Evolutionary conservation across 2,888 invertebrate species (phyloP), one percentile per base, ranked within the genome.

Genomic region (Herminia tarsipennalis): DNA sequence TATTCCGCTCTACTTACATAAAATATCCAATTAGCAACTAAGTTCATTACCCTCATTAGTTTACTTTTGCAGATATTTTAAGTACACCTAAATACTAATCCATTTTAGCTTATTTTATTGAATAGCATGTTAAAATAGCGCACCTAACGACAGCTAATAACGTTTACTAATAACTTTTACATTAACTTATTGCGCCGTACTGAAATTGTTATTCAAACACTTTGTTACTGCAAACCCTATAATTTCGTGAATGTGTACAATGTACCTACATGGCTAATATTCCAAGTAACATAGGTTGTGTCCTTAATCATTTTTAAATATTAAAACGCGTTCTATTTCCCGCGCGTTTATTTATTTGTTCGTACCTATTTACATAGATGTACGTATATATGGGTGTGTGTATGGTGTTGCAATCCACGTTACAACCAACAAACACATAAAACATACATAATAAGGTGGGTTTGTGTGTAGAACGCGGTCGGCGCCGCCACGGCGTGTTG

Each of bases 401-500:
- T 46, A 53, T 46, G 38, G 63, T 56, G 75, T 73, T 78, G 82
- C 81, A 81, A 80, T 78, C 66, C 71, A 69, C 74, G 78, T 76
- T 72, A 81, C 73, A 76, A 73, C 72, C 72, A 78, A 78, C 82
- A 83, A 81, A 83, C 78, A 76, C 76, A 82, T 86, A 83, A 83
- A 83, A 81, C 76, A 82, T 82, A 81, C 78, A 81, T 78, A 76
- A 69, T 74, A 69, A 68, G 65, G 63, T 72, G 71, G 62, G 70
- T 66, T 66, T 76, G 79, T 71, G 74, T 73, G 78, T 74, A 66
- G 59, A 70, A 76, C 65, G 70, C 67, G 73, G 76, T 66, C 72
- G 90, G 90, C 90, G 90, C 89, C 89, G 79, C 77, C 70, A 67
- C 83, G 90, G 83, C 89, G 90, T 89, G 90, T 90, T 89, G 82